Evolutionary conservation across 2,888 invertebrate species (phyloP).

Genomic region (Caenorhabditis doughertyi): DNA sequence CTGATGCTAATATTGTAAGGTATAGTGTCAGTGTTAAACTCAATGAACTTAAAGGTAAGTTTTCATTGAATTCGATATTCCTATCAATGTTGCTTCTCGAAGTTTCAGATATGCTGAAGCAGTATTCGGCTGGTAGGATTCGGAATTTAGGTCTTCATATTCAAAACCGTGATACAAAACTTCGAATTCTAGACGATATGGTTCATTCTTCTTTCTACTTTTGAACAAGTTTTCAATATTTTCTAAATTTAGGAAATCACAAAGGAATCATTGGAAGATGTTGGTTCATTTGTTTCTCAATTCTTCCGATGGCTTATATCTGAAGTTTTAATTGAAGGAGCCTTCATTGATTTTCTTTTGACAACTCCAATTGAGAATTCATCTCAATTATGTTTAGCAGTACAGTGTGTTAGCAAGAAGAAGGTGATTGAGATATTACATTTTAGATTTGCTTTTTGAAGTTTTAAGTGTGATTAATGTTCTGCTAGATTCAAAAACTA

Average conservation of each 20-base stretch:
- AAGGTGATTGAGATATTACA: constrained; percentile 37
- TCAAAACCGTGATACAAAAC: constrained; percentile 64
- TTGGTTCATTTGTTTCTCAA: constrained; percentile 50
- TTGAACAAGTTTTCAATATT: background rate
- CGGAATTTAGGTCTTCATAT: constrained; percentile 72
- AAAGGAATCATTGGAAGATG: constrained; percentile 50
- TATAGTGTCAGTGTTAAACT: constrained; percentile 56
- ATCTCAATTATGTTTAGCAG: constrained; percentile 53
- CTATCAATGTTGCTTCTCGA: background rate
- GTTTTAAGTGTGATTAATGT: background rate
- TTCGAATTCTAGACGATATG: constrained; percentile 60
- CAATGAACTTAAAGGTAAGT: constrained; percentile 56
- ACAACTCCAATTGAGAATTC: constrained; percentile 58
- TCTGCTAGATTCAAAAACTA: background rate
- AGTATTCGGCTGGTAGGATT: constrained; percentile 32
- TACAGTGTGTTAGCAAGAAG: constrained; percentile 65
- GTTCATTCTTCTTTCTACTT: constrained; percentile 5
- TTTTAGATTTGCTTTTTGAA: background rate
- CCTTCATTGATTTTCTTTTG: constrained; percentile 73
- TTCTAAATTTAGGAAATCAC: constrained; percentile 54
- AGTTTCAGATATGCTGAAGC: constrained; percentile 39
- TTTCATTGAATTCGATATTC: background rate
- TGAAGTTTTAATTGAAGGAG: constrained; percentile 67
- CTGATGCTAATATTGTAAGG: constrained; percentile 54
- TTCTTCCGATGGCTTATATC: constrained; percentile 65